Evolutionary conservation across 2,888 invertebrate genomes (phyloP).

Genomic region (Corbicula japonica): DNA sequence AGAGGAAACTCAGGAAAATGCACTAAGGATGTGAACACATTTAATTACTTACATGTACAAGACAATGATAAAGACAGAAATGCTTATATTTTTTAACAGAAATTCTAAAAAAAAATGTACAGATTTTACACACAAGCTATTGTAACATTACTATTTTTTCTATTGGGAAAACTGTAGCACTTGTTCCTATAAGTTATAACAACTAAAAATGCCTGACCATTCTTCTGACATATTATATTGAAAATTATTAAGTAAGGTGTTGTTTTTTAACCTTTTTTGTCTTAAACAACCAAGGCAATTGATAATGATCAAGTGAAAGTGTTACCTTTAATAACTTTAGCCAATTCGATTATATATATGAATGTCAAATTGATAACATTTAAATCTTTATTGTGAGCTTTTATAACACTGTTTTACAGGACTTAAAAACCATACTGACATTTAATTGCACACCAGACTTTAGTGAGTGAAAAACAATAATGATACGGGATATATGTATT

Average conservation of each 20-base stretch:
- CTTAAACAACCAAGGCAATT: too few relatives aligned
- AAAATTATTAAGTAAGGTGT: conserved; percentile 1
- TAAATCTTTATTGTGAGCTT: not conserved
- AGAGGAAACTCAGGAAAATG: not conserved
- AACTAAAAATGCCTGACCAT: conserved; percentile 6
- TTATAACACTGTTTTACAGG: too few relatives aligned
- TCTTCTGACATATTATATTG: conserved; percentile 11
- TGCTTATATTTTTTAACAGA: not conserved
- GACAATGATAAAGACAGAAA: not conserved
- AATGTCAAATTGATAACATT: conserved; percentile 4
- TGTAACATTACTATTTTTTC: not conserved
- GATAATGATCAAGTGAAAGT: too few relatives aligned
- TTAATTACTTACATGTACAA: not conserved
- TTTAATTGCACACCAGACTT: not conserved
- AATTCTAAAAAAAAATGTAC: not conserved
- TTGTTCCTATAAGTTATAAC: conserved; percentile 2
- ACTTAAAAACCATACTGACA: not conserved
- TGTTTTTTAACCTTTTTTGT: too few relatives aligned
- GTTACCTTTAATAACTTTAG: conserved; percentile 3
- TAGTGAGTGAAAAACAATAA: not conserved
- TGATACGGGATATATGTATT: not conserved
- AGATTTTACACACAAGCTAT: not conserved
- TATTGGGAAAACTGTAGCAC: not conserved
- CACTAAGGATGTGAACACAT: conserved; percentile 8
- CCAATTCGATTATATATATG: not conserved